Base-by-base conservation (phyloP, 2,797 vertebrate species). In the Sciurus vulgaris region DNA sequence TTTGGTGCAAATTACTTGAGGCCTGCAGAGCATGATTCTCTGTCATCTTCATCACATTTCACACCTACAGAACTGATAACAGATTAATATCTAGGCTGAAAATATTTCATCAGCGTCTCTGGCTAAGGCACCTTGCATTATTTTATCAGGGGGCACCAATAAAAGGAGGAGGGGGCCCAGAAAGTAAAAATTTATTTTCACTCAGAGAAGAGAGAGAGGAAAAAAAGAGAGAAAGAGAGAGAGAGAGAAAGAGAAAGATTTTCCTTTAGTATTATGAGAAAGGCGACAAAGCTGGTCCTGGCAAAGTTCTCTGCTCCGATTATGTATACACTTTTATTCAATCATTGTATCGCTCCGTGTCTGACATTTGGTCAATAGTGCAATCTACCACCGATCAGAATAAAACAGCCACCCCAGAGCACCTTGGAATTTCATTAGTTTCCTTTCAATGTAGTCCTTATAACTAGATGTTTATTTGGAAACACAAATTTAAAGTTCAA, bases 351-450 rank as follows among this genome's bases (percentile, higher is more conserved):
- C 84, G 97, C 98, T 98, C 98, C 79, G 82, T 98, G 97, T 97
- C 98, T 99, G 99, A 99, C 99, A 99, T 98, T 99, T 99, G 99
- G 99, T 99, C 99, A 99, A 99, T 99, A 99, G 98, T 98, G 99
- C 99, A 99, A 99, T 99, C 99, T 99, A 98, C 98, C 98, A 97
- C 98, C 98, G 98, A 99, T 99, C 99, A 99, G 99, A 99, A 99
- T 99, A 99, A 99, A 99, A 97, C 99, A 99, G 98, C 98, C 98
- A 97, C 98, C 98, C 98, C 97, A 96, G 98, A 98, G 97, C 99
- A 98, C 99, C 98, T 98, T 98, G 98, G 99, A 99, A 99, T 99
- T 99, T 99, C 99, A 99, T 99, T 99, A 99, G 98, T 98, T 98
- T 97, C 98, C 98, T 98, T 99, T 98, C 98, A 98, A 96, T 97